These are phyloP conservation scores for Drosophila eohydei DNA, from an alignment of 2,888 invertebrate species.

Conservation along the genomic window DNA sequence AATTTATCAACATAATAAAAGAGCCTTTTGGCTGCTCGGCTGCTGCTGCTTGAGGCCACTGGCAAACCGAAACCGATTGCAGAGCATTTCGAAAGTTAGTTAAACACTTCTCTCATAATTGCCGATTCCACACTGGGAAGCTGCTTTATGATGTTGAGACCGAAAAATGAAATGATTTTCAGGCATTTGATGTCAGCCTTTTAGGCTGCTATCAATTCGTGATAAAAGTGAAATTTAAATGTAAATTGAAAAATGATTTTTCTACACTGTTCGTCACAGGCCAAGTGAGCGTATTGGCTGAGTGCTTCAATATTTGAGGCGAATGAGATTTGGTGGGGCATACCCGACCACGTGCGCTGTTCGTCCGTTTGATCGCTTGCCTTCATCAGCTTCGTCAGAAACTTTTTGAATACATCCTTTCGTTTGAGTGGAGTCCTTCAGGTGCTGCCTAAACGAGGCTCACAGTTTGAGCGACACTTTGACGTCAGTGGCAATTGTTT, in stretches of 20 bases:
- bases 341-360: background rate
- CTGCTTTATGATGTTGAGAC: background rate
- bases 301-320: background rate
- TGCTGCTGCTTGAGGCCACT: background rate
- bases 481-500: conserved; percentile 45
- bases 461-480: conserved; percentile 44
- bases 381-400: background rate
- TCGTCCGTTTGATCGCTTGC: conserved; percentile 10
- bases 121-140: background rate
- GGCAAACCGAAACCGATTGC: background rate
- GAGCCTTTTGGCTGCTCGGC: background rate
- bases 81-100: conserved; percentile 1
- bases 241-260: conserved; percentile 10
- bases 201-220: background rate
- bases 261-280: background rate
- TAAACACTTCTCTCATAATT: background rate
- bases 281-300: background rate
- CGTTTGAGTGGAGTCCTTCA: conserved; percentile 9
- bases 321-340: background rate
- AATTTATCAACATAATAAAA: conserved; percentile 21
- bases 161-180: background rate
- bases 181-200: background rate
- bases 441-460: conserved; percentile 12
- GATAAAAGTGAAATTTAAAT: background rate
- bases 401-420: conserved; percentile 6